These are phyloP conservation scores for Myoxocephalus aenaeus DNA, from an alignment of 2,797 vertebrate genomes.

Conservation along the genomic window DNA sequence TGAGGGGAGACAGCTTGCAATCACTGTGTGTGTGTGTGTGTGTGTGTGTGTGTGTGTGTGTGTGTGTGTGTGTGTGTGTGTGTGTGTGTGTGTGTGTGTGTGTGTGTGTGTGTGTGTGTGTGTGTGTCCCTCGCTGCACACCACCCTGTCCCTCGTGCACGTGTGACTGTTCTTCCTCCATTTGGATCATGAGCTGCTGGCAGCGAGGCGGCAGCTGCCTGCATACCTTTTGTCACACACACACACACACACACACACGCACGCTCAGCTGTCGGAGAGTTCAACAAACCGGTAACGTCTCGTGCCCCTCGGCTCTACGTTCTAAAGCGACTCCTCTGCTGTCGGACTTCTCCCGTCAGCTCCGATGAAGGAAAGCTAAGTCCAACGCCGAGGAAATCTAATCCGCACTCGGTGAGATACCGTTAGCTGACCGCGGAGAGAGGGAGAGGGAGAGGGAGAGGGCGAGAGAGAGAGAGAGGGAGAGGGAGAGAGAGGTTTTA, in stretches of 20 bases:
- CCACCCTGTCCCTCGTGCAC: constrained; percentile 37
- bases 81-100: background rate
- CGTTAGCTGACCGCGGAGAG: background rate
- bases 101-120: background rate
- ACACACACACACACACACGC: constrained; percentile 36
- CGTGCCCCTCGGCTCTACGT: constrained; percentile 52
- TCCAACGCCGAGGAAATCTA: constrained; percentile 39
- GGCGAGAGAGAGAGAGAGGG: no score
- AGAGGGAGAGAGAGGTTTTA: no score
- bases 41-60: background rate
- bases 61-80: background rate
- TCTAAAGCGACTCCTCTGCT: constrained; percentile 43
- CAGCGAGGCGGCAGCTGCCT: constrained; percentile 79
- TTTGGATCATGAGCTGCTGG: constrained; percentile 69
- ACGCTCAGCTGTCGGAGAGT: constrained; percentile 81
- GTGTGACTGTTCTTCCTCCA: constrained; percentile 67
- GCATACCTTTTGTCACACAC: constrained; percentile 79
- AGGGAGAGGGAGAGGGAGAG: no score
- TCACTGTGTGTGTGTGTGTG: background rate
- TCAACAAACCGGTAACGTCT: constrained; percentile 66
- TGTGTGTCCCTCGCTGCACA: constrained; percentile 57
- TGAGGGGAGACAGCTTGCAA: background rate
- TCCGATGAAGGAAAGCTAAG: constrained; percentile 12
- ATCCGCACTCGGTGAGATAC: constrained; percentile 16
- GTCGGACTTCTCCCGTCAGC: constrained; percentile 29